A percentile compares a stretch with the other conserved stretches of the same genome.
Conservation (phyloP, 2,113 vertebrate genomes). For the Colinus virginianus region DNA sequence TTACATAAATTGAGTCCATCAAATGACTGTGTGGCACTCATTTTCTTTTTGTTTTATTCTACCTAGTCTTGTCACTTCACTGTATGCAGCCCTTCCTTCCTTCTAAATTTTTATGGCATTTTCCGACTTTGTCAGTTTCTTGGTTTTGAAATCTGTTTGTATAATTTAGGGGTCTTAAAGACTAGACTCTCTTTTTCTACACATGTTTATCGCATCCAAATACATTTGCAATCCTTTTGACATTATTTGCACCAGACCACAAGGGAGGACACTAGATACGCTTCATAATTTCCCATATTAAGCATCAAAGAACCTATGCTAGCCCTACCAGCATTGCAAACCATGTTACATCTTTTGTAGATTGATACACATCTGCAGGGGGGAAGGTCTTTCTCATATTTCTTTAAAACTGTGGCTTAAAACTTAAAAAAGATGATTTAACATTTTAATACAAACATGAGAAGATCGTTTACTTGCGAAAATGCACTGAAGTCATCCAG, state of each 20-base stretch:
- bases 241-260: conserved; percentile 50
- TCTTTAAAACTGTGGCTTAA: conserved; percentile 54
- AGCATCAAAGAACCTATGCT: conserved; percentile 45
- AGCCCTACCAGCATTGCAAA: not conserved
- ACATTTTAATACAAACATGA: conserved; percentile 38
- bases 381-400: conserved; percentile 27
- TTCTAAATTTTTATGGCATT: not conserved
- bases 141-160: conserved; percentile 1
- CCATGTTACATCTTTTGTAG: not conserved
- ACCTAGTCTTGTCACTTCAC: not conserved
- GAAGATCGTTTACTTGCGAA: conserved; percentile 2
- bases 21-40: not conserved
- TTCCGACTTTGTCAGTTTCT: not conserved
- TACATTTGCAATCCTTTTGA: conserved; percentile 25
- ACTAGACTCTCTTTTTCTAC: conserved; percentile 44
- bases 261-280: conserved; percentile 30
- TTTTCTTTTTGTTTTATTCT: not conserved
- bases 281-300: conserved; percentile 32
- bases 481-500: conserved; percentile 26
- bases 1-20: not conserved
- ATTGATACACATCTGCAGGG: conserved; percentile 40
- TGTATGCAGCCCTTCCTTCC: not conserved
- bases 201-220: conserved; percentile 41
- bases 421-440: conserved; percentile 57
- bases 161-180: conserved; percentile 11